Percentiles rank a stretch among this genome's conserved stretches.
Conservation (phyloP, 92 coral and sea anemone genomes). For the Epizoanthus rinbou region DNA sequence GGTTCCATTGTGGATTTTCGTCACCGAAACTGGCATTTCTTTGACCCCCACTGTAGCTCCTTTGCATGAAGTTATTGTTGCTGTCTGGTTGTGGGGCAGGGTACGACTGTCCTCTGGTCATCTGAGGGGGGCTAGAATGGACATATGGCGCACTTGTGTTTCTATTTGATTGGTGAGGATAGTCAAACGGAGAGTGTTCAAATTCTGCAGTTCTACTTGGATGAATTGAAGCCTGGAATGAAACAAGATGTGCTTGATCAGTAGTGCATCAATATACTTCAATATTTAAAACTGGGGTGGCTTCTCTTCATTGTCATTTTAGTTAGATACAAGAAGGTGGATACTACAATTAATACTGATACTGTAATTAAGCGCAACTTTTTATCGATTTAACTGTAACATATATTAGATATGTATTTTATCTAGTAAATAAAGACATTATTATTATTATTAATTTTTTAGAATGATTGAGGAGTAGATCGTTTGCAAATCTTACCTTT, state of each 20-base stretch:
- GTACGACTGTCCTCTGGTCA: neutral
- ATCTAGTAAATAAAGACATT: no score
- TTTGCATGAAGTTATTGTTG: neutral
- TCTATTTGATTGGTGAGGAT: neutral
- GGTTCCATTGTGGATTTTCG: constrained; percentile 9
- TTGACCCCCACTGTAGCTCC: neutral
- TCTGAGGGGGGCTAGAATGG: constrained; percentile 5
- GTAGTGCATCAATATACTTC: neutral
- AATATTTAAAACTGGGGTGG: no score
- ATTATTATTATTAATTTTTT: no score
- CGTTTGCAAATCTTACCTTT: constrained; percentile 57
- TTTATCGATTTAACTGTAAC: no score
- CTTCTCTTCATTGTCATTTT: no score
- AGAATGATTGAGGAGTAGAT: no score
- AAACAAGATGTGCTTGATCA: neutral
- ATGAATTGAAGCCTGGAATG: constrained; percentile 21
- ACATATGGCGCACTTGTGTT: neutral
- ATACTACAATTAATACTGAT: no score
- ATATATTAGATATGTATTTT: no score
- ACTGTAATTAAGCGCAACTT: no score
- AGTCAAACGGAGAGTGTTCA: neutral
- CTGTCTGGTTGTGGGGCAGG: constrained; percentile 18
- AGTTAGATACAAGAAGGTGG: no score
- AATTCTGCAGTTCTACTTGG: neutral
- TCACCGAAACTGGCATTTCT: neutral